A percentile compares a stretch with the other conserved stretches of the same genome.
These are phyloP conservation scores for Rhimphoctona megacephalus DNA, from an alignment of 2,888 invertebrate genomes.

Conservation along the genomic window DNA sequence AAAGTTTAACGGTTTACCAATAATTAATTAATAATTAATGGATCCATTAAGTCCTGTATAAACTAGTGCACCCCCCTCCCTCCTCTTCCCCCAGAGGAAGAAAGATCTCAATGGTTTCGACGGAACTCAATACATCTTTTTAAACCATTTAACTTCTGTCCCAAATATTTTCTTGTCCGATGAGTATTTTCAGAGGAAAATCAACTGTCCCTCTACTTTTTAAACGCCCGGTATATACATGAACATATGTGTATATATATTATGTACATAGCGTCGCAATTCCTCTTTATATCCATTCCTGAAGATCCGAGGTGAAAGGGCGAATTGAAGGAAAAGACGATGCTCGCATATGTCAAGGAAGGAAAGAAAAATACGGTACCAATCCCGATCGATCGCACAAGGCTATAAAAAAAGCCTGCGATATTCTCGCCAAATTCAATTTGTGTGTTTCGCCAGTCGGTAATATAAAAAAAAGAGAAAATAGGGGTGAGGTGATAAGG, in stretches of 20 bases:
- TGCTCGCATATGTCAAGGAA: constrained; percentile 12
- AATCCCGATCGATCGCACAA: constrained; percentile 18
- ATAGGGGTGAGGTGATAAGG: constrained; percentile 28
- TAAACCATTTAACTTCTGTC: not conserved
- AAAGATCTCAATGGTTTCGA: not conserved
- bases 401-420: constrained; percentile 19
- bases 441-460: constrained; percentile 48
- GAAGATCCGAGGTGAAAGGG: constrained; percentile 19
- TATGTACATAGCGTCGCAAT: constrained; percentile 5
- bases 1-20: not conserved
- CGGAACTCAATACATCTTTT: not conserved
- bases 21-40: too few relatives aligned
- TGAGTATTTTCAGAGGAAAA: not conserved
- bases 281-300: constrained; percentile 15
- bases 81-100: too few relatives aligned
- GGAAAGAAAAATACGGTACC: constrained; percentile 17
- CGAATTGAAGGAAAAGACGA: constrained; percentile 18
- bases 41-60: too few relatives aligned
- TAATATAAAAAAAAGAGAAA: constrained; percentile 36
- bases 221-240: not conserved
- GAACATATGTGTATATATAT: not conserved
- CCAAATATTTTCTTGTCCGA: not conserved
- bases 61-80: too few relatives aligned
- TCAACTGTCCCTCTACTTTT: not conserved
- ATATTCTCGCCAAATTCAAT: constrained; percentile 62